phyloP scores from a whole-genome alignment of 2,888 invertebrate species.

The Pollenia labialis region DNA sequence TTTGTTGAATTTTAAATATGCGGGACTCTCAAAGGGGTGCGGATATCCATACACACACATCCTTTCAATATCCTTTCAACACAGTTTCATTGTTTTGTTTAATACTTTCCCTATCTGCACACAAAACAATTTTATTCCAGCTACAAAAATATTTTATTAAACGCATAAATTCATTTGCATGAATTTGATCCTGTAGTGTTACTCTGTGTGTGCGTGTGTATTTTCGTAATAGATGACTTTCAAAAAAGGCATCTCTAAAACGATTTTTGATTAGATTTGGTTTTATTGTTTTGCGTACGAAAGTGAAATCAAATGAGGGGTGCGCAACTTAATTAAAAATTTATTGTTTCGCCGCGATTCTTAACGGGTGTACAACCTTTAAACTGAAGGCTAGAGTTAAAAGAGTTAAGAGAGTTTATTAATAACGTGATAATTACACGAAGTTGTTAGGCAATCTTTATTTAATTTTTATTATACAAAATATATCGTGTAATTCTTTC shows the following conservation, averaged over 20 bases:
- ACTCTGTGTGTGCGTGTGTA: conserved; percentile 5
- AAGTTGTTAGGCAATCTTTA: no score
- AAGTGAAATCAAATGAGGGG: conserved; percentile 58
- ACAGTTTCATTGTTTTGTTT: conserved; percentile 4
- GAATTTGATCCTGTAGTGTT: background rate
- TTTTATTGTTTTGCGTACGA: conserved; percentile 43
- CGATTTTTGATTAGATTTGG: conserved; percentile 66
- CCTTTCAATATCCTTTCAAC: conserved; percentile 28
- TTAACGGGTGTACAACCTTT: conserved; percentile 39
- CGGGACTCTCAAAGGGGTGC: conserved; percentile 25
- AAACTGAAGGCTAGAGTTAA: background rate
- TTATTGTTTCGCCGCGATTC: conserved; percentile 45
- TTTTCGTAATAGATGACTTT: conserved; percentile 19
- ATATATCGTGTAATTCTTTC: no score
- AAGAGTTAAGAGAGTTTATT: background rate
- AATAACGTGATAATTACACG: background rate
- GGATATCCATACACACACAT: conserved; percentile 15
- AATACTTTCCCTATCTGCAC: background rate
- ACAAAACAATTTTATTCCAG: conserved; percentile 21
- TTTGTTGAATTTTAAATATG: conserved; percentile 22
- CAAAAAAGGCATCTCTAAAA: conserved; percentile 64
- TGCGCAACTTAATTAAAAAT: conserved; percentile 62
- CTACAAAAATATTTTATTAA: conserved; percentile 12
- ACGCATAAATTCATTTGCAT: conserved; percentile 11
- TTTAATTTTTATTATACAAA: no score